phyloP scores from a whole-genome alignment of 2,797 vertebrate genomes.

The Aphelocoma californica region DNA sequence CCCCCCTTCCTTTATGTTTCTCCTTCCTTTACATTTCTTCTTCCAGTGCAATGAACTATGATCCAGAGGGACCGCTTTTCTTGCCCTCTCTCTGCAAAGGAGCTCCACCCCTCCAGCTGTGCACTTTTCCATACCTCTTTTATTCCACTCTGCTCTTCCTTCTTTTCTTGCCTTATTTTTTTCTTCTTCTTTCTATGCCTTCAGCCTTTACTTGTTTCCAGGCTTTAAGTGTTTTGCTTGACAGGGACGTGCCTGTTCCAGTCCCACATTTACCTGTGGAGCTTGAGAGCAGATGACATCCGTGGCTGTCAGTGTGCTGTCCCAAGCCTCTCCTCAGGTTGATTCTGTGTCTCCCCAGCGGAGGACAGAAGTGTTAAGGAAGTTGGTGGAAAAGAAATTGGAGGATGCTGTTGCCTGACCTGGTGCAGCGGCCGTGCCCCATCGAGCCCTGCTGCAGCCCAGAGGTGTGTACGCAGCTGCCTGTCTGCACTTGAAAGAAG shows the following conservation, averaged over 20 bases:
- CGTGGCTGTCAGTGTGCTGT: neutral
- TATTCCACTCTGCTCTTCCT: neutral
- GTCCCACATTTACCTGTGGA: neutral
- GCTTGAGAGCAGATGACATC: neutral
- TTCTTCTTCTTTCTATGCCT: neutral
- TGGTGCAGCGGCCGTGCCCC: neutral
- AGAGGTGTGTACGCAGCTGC: neutral
- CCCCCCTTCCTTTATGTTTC: neutral
- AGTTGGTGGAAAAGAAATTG: neutral
- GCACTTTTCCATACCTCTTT: neutral
- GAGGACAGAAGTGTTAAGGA: neutral
- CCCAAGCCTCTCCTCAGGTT: neutral
- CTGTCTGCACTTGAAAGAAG: neutral
- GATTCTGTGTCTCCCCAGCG: neutral
- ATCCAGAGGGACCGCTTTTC: neutral
- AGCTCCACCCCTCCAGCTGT: neutral
- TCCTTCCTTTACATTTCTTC: neutral
- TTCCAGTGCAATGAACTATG: accelerated
- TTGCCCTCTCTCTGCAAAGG: neutral
- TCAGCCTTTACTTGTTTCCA: neutral
- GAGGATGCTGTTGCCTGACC: neutral
- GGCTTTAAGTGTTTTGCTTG: neutral
- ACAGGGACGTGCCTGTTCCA: neutral
- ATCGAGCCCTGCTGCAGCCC: neutral
- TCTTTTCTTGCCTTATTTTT: neutral